These are phyloP conservation scores for Phanerotoma sp. DNA, from an alignment of 2,888 invertebrate species.

Conservation along the genomic window DNA sequence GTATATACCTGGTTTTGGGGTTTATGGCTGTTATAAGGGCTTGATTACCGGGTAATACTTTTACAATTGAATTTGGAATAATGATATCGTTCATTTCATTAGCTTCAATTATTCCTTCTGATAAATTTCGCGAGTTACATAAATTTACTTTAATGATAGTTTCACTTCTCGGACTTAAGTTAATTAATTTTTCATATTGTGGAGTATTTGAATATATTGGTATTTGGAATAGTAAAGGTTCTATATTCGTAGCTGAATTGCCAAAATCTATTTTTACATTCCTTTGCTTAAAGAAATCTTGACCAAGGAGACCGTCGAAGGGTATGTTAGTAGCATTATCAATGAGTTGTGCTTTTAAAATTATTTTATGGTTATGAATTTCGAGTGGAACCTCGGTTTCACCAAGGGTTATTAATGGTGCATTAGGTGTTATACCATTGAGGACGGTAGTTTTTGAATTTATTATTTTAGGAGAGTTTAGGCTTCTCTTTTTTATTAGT, in stretches of 20 bases:
- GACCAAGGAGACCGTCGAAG: constrained; percentile 21
- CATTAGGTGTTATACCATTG: constrained; percentile 3
- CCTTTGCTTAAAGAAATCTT: constrained; percentile 11
- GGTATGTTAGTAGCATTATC: constrained; percentile 14
- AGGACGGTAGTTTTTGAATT: not conserved
- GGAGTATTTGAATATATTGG: constrained; percentile 1
- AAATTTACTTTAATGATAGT: constrained; percentile 5
- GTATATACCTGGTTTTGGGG: not conserved
- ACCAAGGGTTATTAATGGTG: too few relatives aligned
- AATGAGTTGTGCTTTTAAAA: constrained; percentile 4
- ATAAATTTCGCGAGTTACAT: constrained; percentile 5
- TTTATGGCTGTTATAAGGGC: constrained; percentile 15
- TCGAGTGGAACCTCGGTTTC: not conserved
- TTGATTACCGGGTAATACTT: not conserved
- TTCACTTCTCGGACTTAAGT: constrained; percentile 9
- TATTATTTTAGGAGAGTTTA: not conserved
- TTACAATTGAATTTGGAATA: constrained; percentile 16
- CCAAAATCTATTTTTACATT: not conserved
- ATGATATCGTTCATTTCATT: constrained; percentile 4
- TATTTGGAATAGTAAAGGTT: not conserved
- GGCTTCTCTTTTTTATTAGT: constrained; percentile 9
- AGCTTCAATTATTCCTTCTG: constrained; percentile 9
- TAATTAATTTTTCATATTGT: constrained; percentile 4
- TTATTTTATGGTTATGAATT: not conserved
- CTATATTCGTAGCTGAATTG: not conserved